Conservation (phyloP, 2,888 invertebrate genomes). For the Drosophila anomalata region DNA sequence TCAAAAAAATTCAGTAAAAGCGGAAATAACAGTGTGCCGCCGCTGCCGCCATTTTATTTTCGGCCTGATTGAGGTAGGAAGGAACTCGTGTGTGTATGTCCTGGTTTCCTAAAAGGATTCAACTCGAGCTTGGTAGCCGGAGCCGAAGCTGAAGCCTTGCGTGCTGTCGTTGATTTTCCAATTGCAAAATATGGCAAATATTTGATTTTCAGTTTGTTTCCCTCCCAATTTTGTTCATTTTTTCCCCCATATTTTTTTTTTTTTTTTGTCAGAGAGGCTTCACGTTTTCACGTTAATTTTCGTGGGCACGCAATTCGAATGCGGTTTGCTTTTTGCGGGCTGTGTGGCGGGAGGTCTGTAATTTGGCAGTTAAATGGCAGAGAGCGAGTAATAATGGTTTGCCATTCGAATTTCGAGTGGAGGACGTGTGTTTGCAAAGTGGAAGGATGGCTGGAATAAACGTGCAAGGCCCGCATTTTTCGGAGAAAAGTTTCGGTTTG, state of each 20-base stretch:
- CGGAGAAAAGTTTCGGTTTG: neutral
- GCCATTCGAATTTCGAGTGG: slow-evolving; percentile 33
- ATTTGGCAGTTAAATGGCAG: slow-evolving; percentile 62
- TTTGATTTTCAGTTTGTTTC: slow-evolving; percentile 57
- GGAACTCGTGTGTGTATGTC: slow-evolving; percentile 18
- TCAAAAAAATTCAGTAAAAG: slow-evolving; percentile 1
- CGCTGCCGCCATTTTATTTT: slow-evolving; percentile 63
- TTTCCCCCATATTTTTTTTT: slow-evolving; percentile 8
- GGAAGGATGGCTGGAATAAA: slow-evolving; percentile 10
- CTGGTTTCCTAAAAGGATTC: slow-evolving; percentile 27
- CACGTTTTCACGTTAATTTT: slow-evolving; percentile 63
- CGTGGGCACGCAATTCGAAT: slow-evolving; percentile 61
- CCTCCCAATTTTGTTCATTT: slow-evolving; percentile 7
- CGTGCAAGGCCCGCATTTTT: neutral
- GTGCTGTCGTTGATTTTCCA: slow-evolving; percentile 55
- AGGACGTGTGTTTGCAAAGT: slow-evolving; percentile 23
- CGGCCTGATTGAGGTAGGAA: slow-evolving; percentile 36
- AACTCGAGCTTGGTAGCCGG: slow-evolving; percentile 4
- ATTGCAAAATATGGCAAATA: slow-evolving; percentile 61
- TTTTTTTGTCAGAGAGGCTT: slow-evolving; percentile 17
- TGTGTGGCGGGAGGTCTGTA: slow-evolving; percentile 37
- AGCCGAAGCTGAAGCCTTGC: slow-evolving; percentile 21
- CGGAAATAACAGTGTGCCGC: slow-evolving; percentile 50
- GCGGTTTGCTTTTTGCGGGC: slow-evolving; percentile 39
- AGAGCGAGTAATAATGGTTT: slow-evolving; percentile 44